A percentile compares a stretch with the other conserved stretches of the same genome.
These are phyloP conservation scores for Columba guinea DNA, from an alignment of 2,797 vertebrate genomes.

Conservation along the genomic window DNA sequence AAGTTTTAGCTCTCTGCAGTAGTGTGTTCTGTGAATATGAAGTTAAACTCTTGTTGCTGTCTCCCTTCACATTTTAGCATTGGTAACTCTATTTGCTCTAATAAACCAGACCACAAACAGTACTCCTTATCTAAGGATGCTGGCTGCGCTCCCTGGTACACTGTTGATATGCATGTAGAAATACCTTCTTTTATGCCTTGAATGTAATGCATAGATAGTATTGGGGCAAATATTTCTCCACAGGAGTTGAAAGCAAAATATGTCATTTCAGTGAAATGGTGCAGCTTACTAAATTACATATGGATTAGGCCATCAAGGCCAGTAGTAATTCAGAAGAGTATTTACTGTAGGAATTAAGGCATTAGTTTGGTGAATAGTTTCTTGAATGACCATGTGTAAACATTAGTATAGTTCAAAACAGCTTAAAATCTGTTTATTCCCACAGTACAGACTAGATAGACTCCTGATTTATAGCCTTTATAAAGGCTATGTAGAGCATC, in stretches of 20 bases:
- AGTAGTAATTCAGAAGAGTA: not conserved
- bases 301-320: not conserved
- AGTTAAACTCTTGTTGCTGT: not conserved
- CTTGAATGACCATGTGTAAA: not conserved
- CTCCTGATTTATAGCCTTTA: not conserved
- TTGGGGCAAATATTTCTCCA: not conserved
- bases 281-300: not conserved
- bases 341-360: not conserved
- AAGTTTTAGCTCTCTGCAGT: not conserved
- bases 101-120: not conserved
- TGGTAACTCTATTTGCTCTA: not conserved
- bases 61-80: not conserved
- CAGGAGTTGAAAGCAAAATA: not conserved
- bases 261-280: not conserved
- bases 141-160: not conserved
- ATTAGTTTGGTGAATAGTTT: not conserved
- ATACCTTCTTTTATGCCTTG: not conserved
- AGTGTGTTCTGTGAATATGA: not conserved
- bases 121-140: not conserved
- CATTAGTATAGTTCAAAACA: not conserved
- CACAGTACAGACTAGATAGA: not conserved
- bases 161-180: not conserved
- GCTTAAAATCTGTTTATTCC: not conserved
- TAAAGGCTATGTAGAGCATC: not conserved
- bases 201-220: not conserved